Percentiles rank a stretch among this genome's conserved stretches.
Evolutionary conservation across 1,140 invertebrate genomes (phyloP).

Genomic region (Tetragnatha versicolor): DNA sequence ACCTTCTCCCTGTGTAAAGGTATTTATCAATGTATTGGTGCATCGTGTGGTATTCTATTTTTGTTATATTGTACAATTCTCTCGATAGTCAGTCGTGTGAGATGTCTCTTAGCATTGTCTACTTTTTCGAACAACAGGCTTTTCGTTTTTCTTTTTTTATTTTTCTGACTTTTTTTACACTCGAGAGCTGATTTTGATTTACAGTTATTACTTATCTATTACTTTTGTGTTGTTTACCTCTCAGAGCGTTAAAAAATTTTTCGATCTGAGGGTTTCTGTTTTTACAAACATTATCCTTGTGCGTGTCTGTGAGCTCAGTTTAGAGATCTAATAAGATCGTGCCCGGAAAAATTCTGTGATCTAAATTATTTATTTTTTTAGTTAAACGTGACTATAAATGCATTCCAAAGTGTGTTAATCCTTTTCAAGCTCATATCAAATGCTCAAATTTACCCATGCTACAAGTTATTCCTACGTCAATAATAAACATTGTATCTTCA

Average conservation of each 20-base stretch:
- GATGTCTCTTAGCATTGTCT: neutral
- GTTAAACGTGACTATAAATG: too few species aligned
- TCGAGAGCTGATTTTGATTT: constrained; percentile 12
- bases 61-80: constrained; percentile 46
- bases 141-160: neutral
- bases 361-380: too few species aligned
- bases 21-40: constrained; percentile 38
- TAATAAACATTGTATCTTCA: too few species aligned
- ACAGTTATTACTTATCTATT: constrained; percentile 3
- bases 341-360: too few species aligned
- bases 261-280: neutral
- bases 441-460: too few species aligned
- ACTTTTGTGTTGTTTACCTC: neutral
- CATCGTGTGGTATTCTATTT: constrained; percentile 44
- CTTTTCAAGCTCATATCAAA: too few species aligned
- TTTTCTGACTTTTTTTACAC: neutral
- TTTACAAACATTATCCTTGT: neutral
- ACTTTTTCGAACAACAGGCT: neutral
- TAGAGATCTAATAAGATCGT: too few species aligned
- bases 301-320: neutral
- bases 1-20: constrained; percentile 36
- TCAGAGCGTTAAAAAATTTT: neutral
- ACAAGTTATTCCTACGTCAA: too few species aligned
- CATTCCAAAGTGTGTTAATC: too few species aligned
- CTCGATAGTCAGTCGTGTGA: neutral